Evolutionary conservation across 2,797 vertebrate species (phyloP).

Genomic region (Karalla daura): DNA sequence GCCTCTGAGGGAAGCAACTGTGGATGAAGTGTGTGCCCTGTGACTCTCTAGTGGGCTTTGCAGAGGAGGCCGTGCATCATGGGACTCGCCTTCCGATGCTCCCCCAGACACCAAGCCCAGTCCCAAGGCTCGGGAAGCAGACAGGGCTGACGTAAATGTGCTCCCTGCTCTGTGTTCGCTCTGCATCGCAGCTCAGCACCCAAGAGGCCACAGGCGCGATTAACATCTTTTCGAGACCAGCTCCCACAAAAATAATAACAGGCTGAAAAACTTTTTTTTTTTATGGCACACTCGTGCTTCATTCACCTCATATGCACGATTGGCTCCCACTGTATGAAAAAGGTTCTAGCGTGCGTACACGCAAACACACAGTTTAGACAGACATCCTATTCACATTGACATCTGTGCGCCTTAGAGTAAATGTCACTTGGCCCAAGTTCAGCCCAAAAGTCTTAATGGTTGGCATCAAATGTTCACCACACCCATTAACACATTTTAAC

Average conservation of each 20-base stretch:
- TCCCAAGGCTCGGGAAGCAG: slow-evolving; percentile 72
- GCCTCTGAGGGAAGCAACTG: slow-evolving; percentile 31
- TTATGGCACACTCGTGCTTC: slow-evolving; percentile 9
- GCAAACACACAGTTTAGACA: slow-evolving; percentile 49
- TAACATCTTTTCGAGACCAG: slow-evolving; percentile 47
- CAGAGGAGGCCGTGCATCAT: slow-evolving; percentile 58
- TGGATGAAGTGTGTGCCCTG: slow-evolving; percentile 44
- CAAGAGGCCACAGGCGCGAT: slow-evolving; percentile 59
- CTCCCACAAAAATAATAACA: slow-evolving; percentile 58
- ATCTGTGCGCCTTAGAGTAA: slow-evolving; percentile 56
- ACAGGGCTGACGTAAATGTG: slow-evolving; percentile 82
- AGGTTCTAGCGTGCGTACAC: slow-evolving; percentile 37
- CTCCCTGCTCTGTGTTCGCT: slow-evolving; percentile 69
- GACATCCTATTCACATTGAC: slow-evolving; percentile 58
- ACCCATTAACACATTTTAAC: slow-evolving; percentile 77
- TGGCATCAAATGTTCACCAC: slow-evolving; percentile 76
- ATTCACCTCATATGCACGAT: slow-evolving; percentile 8
- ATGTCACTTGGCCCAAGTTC: slow-evolving; percentile 62
- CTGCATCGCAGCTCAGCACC: slow-evolving; percentile 53
- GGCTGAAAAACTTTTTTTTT: slow-evolving; percentile 35
- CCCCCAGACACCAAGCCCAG: slow-evolving; percentile 58
- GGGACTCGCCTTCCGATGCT: slow-evolving; percentile 57
- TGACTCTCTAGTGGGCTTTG: slow-evolving; percentile 58
- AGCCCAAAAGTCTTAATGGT: slow-evolving; percentile 64
- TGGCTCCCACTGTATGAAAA: slow-evolving; percentile 29